Evolutionary conservation across 2,888 invertebrate genomes (phyloP), one percentile per base, ranked within the genome.

Genomic region (Deroplatys truncata): DNA sequence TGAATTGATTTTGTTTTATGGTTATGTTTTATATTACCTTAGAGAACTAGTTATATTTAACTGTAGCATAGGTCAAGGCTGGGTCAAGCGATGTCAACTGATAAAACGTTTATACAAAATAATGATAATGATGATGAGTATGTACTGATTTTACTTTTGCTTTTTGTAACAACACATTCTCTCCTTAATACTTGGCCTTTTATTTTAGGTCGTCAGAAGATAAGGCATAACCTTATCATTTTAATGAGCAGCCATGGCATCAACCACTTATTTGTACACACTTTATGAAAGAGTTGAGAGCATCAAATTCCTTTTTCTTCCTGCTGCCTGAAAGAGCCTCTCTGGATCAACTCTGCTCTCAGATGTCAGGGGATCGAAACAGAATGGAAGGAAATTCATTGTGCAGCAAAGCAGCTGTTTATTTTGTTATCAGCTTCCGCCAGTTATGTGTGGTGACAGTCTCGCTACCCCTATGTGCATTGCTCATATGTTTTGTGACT

Each of bases 401-500:
- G 31, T 91, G 89, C 89, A 91, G 86, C 86, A 91, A 91, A 87
- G 89, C 91, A 29, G 91, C 90, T 49, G 90, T 92, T 56, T 91
- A 91, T 90, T 91, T 92, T 88, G 90, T 91, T 89, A 91, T 96
- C 93, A 96, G 97, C 93, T 96, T 98, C 93, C 96, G 96, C 93
- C 96, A 96, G 93, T 95, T 98, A 92, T 98, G 98, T 93, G 94
- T 97, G 92, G 94, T 97, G 91, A 97, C 98, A 89, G 97, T 98
- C 90, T 96, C 97, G 93, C 96, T 98, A 94, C 98, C 98, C 91
- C 95, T 98, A 93, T 94, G 97, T 93, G 97, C 98, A 92, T 95
- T 98, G 93, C 94, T 98, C 92, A 95, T 97, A 93, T 98, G 98
- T 94, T 98, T 98, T 94, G 94, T 97, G 93, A 97, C 98, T 91